phyloP scores from a whole-genome alignment of 2,113 vertebrate species.

The Malurus elegans region DNA sequence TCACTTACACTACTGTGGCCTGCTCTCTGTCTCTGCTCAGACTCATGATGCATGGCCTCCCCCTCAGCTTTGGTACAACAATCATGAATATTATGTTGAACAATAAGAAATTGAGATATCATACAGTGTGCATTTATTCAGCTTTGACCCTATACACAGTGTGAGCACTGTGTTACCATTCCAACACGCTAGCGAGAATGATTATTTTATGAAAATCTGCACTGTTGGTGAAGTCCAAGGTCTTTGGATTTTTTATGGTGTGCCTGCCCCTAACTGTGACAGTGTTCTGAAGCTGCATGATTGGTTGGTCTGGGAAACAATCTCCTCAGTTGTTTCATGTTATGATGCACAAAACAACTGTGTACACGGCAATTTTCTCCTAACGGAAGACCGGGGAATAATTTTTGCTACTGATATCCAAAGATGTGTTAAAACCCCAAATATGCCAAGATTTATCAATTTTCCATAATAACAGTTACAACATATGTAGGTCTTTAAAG shows the following conservation, averaged over 20 bases:
- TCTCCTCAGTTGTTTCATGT: background rate
- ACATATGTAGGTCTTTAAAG: background rate
- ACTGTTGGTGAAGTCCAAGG: background rate
- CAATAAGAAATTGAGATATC: background rate
- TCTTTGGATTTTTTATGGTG: background rate
- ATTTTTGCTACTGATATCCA: background rate
- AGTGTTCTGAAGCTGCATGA: background rate
- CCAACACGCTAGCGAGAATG: background rate
- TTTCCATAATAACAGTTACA: background rate
- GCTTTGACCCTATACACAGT: background rate
- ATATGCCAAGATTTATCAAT: background rate
- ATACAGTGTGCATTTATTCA: background rate
- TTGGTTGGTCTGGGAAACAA: background rate
- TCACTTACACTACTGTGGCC: background rate
- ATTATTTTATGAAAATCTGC: slow-evolving; percentile 9
- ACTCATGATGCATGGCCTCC: background rate
- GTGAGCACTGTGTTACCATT: background rate
- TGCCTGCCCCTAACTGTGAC: background rate
- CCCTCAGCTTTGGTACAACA: background rate
- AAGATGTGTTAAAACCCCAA: background rate
- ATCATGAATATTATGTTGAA: background rate
- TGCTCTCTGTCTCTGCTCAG: background rate
- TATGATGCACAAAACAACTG: background rate
- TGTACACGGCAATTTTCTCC: background rate
- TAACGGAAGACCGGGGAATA: background rate